Conservation (phyloP, 1,140 invertebrate species). For the Drosophila biarmipes region DNA sequence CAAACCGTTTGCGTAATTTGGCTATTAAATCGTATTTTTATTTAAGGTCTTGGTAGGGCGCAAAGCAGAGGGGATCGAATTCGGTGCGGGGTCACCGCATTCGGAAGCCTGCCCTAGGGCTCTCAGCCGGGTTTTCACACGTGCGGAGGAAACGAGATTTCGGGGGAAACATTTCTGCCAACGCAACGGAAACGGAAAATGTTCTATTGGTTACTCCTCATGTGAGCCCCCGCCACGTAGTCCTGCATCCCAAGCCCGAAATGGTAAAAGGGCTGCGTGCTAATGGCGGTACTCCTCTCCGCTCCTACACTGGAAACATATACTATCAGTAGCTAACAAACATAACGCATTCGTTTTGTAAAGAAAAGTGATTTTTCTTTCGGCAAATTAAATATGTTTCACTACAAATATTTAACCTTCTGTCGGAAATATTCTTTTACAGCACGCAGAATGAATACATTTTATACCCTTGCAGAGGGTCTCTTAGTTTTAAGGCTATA, state of each 20-base stretch:
- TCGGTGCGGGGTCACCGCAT: conserved; percentile 14
- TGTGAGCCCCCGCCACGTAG: conserved; percentile 18
- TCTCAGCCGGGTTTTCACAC: conserved; percentile 9
- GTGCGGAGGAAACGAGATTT: conserved; percentile 34
- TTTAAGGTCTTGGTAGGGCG: conserved; percentile 29
- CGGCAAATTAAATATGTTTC: no score
- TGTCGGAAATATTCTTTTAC: no score
- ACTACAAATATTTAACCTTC: no score
- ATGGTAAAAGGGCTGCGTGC: conserved; percentile 2
- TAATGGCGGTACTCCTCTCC: conserved; percentile 6
- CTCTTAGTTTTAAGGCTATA: no score
- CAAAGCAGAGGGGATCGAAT: neutral
- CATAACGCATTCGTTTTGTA: no score
- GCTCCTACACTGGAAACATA: neutral
- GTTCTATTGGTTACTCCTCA: conserved; percentile 61
- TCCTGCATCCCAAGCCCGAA: conserved; percentile 12
- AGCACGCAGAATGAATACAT: no score
- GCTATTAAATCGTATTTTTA: conserved; percentile 76
- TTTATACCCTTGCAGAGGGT: no score
- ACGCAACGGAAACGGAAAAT: conserved; percentile 71
- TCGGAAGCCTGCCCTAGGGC: neutral
- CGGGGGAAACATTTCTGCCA: conserved; percentile 54
- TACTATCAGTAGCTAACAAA: neutral
- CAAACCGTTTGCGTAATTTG: conserved; percentile 58
- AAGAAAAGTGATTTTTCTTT: no score